Percentiles rank a stretch among this genome's conserved stretches.
phyloP scores from a whole-genome alignment of 1,140 invertebrate species.

The Ips nitidus region DNA sequence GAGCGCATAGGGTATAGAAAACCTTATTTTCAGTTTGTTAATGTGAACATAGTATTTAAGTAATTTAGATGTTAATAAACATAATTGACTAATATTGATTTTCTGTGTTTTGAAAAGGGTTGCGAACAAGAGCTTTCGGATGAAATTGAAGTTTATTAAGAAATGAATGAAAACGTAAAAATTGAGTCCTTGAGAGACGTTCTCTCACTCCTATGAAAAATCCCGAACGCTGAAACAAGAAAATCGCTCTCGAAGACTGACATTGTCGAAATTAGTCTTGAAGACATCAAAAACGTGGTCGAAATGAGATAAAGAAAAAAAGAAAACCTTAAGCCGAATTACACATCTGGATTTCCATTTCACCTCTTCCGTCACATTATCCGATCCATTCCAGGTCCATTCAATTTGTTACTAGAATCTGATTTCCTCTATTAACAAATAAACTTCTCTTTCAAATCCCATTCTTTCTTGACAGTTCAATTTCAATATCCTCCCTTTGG shows the following conservation, averaged over 20 bases:
- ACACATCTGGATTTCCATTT: background rate
- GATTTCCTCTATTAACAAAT: slow-evolving; percentile 17
- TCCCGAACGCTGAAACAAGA: slow-evolving; percentile 30
- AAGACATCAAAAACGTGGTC: slow-evolving; percentile 20
- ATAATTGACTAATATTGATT: slow-evolving; percentile 48
- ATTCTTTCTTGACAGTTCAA: background rate
- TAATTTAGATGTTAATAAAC: background rate
- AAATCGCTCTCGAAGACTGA: slow-evolving; percentile 29
- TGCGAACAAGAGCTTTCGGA: slow-evolving; percentile 50
- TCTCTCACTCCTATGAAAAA: slow-evolving; percentile 31
- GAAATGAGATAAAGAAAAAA: slow-evolving; percentile 25
- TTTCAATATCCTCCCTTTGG: slow-evolving; percentile 1
- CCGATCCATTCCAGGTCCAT: slow-evolving; percentile 3
- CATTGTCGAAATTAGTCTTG: slow-evolving; percentile 25
- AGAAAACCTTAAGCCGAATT: slow-evolving; percentile 2
- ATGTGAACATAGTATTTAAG: slow-evolving; percentile 32
- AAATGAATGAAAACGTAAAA: slow-evolving; percentile 29
- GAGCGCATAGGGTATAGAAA: too few species aligned
- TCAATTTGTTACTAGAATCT: background rate
- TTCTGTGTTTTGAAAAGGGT: slow-evolving; percentile 51
- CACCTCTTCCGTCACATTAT: background rate
- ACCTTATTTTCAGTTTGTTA: slow-evolving; percentile 15
- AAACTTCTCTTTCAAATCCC: slow-evolving; percentile 29
- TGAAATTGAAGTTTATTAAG: slow-evolving; percentile 49
- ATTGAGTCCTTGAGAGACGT: slow-evolving; percentile 26